phyloP scores from a whole-genome alignment of 2,113 vertebrate genomes.

The Cryptomyrus ogoouensis region DNA sequence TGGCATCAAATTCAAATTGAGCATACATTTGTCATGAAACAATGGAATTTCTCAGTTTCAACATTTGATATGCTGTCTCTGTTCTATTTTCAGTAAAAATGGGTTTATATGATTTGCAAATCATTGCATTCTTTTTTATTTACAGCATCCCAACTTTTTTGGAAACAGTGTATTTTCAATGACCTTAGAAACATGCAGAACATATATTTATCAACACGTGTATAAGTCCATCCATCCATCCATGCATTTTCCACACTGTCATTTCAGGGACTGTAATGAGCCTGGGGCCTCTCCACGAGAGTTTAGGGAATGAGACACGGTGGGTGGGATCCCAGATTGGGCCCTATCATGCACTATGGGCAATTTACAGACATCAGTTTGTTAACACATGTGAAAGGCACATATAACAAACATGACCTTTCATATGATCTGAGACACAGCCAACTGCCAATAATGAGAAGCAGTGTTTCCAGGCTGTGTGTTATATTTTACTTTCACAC shows the following conservation, averaged over 20 bases:
- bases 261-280: neutral
- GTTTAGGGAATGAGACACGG: neutral
- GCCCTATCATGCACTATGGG: neutral
- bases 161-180: neutral
- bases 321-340: neutral
- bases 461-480: neutral
- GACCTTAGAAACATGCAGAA: neutral
- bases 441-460: neutral
- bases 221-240: neutral
- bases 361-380: neutral
- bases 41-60: no score
- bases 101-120: no score
- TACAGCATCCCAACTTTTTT: neutral
- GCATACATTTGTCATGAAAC: no score
- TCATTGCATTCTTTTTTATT: no score
- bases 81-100: no score
- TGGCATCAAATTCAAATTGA: no score
- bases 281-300: neutral
- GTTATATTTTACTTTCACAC: neutral
- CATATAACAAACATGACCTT: neutral
- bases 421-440: neutral
- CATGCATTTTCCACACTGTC: neutral
- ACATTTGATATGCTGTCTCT: no score
- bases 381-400: neutral
- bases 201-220: neutral